Evolutionary conservation across 2,113 vertebrate species (phyloP), one percentile per base, ranked within the genome.

Genomic region (Phylloscopus trochilus): DNA sequence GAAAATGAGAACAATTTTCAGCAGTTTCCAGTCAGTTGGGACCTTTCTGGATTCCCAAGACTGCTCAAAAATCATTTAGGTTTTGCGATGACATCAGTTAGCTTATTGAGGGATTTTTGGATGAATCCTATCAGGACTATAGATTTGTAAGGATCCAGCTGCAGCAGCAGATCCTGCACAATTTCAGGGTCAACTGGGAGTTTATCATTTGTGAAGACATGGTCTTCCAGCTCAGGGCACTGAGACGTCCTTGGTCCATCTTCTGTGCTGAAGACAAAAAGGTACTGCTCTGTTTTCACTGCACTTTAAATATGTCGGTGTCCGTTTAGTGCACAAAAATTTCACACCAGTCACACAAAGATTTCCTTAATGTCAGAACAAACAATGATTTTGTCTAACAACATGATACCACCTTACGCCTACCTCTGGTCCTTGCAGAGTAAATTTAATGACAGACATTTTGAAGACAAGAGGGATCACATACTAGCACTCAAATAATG

Each of bases 161-260:
- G 30, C 44, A 82, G 43, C 35, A 69, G 44, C 28, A 58, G 43
- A 82, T 59, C 53, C 44, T 59, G 44, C 53, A 82, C 9, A 49
- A 19, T 82, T 59, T 60, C 44, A 43, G 14, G 35, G 24, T 41
- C 30, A 60, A 0, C 15, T 59, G 35, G 55, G 44, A 59, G 9
- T 3, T 43, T 35, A 30, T n/a, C 3, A 41, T 60, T 60, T 7
- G 4, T 0, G 0, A 58, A 59, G 35, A 28, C 18, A 41, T 18
- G 44, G 35, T 46, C 46, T 20, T 46, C 44, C 44, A 46, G 19
- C 18, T 82, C 44, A 69, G 30, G 35, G 18, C 23, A 49, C 53
- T 41, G 53, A 69, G 23, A 58, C 9, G 5, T 26, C 52, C 43
- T 82, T 59, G 28, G 30, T 59, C 30, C 35, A 59, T 59, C 44